phyloP scores from a whole-genome alignment of 2,888 invertebrate species.

The Agrotis segetum region DNA sequence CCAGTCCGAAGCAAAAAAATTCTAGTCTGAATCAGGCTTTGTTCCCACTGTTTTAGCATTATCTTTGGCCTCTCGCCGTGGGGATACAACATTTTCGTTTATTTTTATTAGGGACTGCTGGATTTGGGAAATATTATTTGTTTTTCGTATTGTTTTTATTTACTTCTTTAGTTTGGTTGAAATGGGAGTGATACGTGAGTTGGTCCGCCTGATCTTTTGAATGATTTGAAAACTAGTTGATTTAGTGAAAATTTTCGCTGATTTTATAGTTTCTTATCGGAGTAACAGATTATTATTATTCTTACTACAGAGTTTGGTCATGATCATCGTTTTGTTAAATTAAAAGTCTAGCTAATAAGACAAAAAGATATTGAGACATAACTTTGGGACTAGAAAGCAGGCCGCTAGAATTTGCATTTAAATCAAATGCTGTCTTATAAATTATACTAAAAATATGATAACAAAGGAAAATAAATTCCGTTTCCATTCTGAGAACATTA shows the following conservation, averaged over 20 bases:
- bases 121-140: constrained; percentile 42
- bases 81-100: constrained; percentile 58
- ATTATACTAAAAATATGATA: constrained; percentile 10
- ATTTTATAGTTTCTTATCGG: not conserved
- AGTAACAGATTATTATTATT: not conserved
- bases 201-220: not conserved
- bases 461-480: constrained; percentile 32
- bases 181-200: not conserved
- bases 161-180: not conserved
- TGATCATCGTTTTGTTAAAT: not conserved
- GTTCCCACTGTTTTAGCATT: constrained; percentile 63
- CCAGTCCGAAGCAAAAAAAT: constrained; percentile 54
- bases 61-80: constrained; percentile 53
- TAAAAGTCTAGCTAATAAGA: not conserved
- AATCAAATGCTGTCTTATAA: constrained; percentile 2
- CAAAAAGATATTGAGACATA: not conserved
- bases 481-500: constrained; percentile 39
- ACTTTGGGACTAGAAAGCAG: not conserved
- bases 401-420: constrained; percentile 1
- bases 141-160: constrained; percentile 41
- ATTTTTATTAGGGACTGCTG: constrained; percentile 52
- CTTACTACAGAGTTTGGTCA: not conserved
- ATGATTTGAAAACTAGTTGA: not conserved
- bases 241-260: not conserved
- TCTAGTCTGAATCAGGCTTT: constrained; percentile 59